phyloP scores from a whole-genome alignment of 2,797 vertebrate species.

The Denticeps clupeoides region DNA sequence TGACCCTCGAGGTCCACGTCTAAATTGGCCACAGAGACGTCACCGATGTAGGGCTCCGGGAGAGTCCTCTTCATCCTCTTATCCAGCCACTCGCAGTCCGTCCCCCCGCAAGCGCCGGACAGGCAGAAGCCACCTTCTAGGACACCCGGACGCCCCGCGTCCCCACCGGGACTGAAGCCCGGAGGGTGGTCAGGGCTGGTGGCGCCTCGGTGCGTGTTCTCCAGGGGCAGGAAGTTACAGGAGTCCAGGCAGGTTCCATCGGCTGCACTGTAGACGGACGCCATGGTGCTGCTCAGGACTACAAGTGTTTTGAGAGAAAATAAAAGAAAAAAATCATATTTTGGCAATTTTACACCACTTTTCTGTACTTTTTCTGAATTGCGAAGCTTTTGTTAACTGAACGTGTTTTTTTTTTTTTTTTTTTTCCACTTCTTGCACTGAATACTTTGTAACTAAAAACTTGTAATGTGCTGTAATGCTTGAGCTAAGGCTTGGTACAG shows the following conservation, averaged over 20 bases:
- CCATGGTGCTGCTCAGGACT: conserved; percentile 86
- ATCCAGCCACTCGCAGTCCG: conserved; percentile 82
- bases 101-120: conserved; percentile 76
- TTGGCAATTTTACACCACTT: background rate
- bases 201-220: conserved; percentile 73
- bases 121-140: conserved; percentile 93
- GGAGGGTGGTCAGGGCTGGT: conserved; percentile 82
- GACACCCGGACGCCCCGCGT: conserved; percentile 87
- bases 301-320: conserved; percentile 21
- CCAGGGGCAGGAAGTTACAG: conserved; percentile 73
- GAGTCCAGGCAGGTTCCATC: conserved; percentile 83
- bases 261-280: conserved; percentile 76
- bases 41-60: conserved; percentile 81
- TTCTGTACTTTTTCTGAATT: background rate
- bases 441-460: too few species aligned
- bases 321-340: background rate
- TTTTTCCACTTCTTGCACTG: too few species aligned
- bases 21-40: conserved; percentile 85
- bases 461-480: too few species aligned
- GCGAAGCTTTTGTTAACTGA: too few species aligned
- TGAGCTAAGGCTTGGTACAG: too few species aligned
- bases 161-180: conserved; percentile 72
- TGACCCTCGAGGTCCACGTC: conserved; percentile 86
- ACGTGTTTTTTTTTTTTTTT: too few species aligned
- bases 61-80: conserved; percentile 94